Conservation (phyloP, 1,140 invertebrate genomes). For the Luehdorfia chinensis region DNA sequence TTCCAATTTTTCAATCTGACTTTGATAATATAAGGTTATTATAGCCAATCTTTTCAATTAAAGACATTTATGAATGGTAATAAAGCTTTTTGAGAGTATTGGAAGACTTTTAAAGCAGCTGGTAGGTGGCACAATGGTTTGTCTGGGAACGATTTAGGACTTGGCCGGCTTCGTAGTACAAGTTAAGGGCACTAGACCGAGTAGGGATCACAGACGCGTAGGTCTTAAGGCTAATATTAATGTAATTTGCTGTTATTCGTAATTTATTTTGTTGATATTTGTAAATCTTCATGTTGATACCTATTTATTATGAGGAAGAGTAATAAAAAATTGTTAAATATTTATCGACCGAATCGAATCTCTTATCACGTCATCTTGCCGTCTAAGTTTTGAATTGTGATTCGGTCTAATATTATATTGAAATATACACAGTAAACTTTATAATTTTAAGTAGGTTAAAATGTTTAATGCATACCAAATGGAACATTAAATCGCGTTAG, state of each 20-base stretch:
- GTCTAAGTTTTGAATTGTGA: constrained; percentile 26
- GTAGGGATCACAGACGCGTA: constrained; percentile 53
- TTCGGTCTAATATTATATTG: constrained; percentile 54
- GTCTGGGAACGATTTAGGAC: constrained; percentile 12
- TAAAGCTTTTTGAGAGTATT: too few relatives aligned
- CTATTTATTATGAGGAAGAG: constrained; percentile 74
- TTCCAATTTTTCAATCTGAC: too few relatives aligned
- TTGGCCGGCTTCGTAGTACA: constrained; percentile 62
- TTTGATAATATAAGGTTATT: too few relatives aligned
- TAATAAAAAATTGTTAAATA: constrained; percentile 74
- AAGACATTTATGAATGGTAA: too few relatives aligned
- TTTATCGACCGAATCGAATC: constrained; percentile 57
- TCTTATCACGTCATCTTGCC: constrained; percentile 29
- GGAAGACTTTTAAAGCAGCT: too few relatives aligned
- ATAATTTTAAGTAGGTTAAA: constrained; percentile 63
- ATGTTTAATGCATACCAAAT: constrained; percentile 57
- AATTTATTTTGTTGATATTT: constrained; percentile 77
- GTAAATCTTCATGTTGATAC: constrained; percentile 76
- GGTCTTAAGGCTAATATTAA: constrained; percentile 58
- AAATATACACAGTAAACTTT: constrained; percentile 56
- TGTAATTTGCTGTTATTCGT: constrained; percentile 76
- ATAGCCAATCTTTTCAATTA: too few relatives aligned
- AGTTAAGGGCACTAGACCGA: constrained; percentile 60
- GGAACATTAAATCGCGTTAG: constrained; percentile 56
- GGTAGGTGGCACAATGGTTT: not conserved